phyloP scores from a whole-genome alignment of 64 coral and sea anemone species.

The Montipora efflorescens region DNA sequence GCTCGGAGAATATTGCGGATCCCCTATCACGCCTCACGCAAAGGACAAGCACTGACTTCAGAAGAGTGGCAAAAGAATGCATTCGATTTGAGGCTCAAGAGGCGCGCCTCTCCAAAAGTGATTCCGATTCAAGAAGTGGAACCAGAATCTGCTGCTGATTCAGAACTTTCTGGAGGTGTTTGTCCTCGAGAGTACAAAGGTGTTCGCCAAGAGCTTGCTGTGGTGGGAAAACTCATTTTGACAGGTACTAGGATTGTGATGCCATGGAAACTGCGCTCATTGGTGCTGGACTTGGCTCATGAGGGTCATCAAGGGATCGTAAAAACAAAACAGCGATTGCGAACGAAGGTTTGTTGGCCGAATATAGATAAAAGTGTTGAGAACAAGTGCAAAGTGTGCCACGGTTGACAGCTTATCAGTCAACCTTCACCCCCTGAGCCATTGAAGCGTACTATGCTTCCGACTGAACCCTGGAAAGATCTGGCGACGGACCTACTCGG shows the following conservation, averaged over 20 bases:
- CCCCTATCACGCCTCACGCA: conserved; percentile 1
- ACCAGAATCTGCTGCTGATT: conserved; percentile 18
- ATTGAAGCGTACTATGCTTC: no score
- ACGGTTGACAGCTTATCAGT: no score
- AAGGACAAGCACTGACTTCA: neutral
- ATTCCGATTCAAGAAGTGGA: conserved; percentile 57
- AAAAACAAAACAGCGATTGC: no score
- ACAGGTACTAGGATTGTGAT: no score
- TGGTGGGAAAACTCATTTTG: neutral
- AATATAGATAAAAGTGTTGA: no score
- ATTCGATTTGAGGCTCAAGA: neutral
- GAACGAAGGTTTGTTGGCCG: no score
- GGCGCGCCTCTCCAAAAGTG: conserved; percentile 14
- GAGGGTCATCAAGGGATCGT: no score
- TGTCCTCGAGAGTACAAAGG: conserved; percentile 5
- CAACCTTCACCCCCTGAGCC: no score
- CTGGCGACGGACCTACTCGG: neutral
- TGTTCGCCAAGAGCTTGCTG: conserved; percentile 3
- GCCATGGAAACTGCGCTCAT: no score
- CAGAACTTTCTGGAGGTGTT: conserved; percentile 25
- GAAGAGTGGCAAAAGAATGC: neutral
- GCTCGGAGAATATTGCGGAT: no score
- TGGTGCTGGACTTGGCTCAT: no score
- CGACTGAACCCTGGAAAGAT: neutral
- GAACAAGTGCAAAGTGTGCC: no score